Base-by-base conservation (phyloP, 2,888 invertebrate genomes). In the Ashinkailepas kermadecensis region DNA sequence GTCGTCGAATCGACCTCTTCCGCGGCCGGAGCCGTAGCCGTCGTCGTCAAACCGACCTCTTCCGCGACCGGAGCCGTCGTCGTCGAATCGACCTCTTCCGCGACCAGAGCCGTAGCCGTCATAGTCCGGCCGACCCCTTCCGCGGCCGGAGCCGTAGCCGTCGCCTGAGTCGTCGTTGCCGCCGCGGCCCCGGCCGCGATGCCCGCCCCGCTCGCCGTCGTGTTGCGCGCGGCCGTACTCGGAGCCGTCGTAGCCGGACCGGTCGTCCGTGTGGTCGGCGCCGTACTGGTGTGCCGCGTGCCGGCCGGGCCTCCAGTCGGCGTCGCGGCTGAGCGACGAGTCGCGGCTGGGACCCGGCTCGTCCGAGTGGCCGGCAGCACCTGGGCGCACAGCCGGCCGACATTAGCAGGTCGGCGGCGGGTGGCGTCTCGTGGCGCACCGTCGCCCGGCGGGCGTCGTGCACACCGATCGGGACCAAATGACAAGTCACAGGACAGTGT, bases 1-100 rank as follows among this genome's bases (percentile, higher is more conserved):
- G 18, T 78, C 83, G 64, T 82, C 82, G 78, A 81, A 23, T 11
- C 65, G 15, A n/a, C 65, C 65, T 21, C 74, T 70, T 39, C 64
- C 58, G 56, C 64, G 74, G 80, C 81, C 81, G 18, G 54, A 11
- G 78, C 62, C 70, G 25, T 80, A 59, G 21, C 78, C 15, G 21
- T 59, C 57, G 10, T 79, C n/a, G 25, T 67, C 67, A 9, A n/a
- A 25, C 0, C 67, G 67, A 6, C 70, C 70, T n/a, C 70, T 21
- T 3, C 74, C 74, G 74, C 74, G 74, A 3, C 59, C 59, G 59
- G 39, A 0, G 70, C 70, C 70, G 70, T 9, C 59, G 15, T 59
- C 59, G 59, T 59, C 59, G 15, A 59, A 59, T 15, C 59, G 59
- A 15, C 59, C 59, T 59, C 59, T 15, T 39, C 39, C 39, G 39